Evolutionary conservation across 2,113 vertebrate genomes (phyloP).

Genomic region (Salvator merianae): DNA sequence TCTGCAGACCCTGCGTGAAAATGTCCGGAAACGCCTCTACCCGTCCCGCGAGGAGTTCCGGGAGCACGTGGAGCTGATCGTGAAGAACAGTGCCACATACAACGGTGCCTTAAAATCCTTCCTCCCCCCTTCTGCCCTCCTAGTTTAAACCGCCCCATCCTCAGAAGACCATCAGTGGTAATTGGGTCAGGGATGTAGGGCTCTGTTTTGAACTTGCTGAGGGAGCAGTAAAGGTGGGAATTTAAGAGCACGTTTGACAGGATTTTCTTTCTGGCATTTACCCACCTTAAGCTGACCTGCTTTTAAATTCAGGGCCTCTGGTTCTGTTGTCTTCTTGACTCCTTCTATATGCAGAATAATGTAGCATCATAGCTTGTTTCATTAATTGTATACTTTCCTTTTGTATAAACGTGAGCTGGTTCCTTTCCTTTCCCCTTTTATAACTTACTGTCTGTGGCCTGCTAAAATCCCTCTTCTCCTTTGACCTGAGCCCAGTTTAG

Average conservation of each 20-base stretch:
- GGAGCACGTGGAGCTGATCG: constrained; percentile 92
- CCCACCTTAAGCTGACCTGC: background rate
- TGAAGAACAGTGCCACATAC: constrained; percentile 95
- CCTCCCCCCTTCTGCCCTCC: background rate
- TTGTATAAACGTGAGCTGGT: background rate
- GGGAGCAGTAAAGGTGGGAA: no score
- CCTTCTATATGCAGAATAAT: background rate
- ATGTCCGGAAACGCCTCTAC: constrained; percentile 93
- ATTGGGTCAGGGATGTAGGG: background rate
- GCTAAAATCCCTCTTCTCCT: background rate
- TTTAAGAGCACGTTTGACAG: background rate
- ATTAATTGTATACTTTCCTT: background rate
- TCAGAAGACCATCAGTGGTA: no score
- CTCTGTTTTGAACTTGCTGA: background rate
- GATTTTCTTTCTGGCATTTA: background rate
- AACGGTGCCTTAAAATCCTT: constrained; percentile 78
- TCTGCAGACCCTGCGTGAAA: constrained; percentile 94
- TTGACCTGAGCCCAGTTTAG: background rate
- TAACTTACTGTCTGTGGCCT: background rate
- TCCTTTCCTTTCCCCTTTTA: background rate
- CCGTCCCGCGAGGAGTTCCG: constrained; percentile 96
- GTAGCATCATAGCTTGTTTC: background rate
- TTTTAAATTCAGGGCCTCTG: background rate
- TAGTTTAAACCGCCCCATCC: background rate
- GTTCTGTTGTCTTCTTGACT: background rate